These are phyloP conservation scores for Psilanteris sp. DNA, from an alignment of 1,140 invertebrate genomes.

Conservation along the genomic window DNA sequence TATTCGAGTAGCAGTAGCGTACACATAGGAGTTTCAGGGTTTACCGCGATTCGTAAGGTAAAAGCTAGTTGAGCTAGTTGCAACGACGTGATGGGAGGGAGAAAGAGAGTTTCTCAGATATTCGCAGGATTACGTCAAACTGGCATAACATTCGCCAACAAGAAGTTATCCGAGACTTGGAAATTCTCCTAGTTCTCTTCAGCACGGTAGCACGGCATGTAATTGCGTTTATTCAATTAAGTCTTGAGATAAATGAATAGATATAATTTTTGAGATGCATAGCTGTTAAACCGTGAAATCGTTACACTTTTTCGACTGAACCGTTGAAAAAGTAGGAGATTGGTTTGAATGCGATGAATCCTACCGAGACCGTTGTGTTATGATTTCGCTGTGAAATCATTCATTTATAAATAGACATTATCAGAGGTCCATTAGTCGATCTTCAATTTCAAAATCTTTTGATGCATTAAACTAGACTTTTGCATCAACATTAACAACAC, in stretches of 20 bases:
- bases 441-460: constrained; percentile 38
- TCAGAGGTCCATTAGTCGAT: constrained; percentile 35
- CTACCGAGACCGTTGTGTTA: no score
- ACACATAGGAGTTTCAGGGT: constrained; percentile 62
- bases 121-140: constrained; percentile 71
- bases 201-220: constrained; percentile 41
- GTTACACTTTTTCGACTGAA: no score
- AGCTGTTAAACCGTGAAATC: no score
- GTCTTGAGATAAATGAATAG: constrained; percentile 13
- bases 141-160: constrained; percentile 66
- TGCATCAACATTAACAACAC: constrained; percentile 10
- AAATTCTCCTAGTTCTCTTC: constrained; percentile 65
- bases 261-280: background rate
- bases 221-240: constrained; percentile 62
- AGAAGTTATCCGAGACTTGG: constrained; percentile 67
- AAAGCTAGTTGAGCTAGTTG: constrained; percentile 46
- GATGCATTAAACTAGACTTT: constrained; percentile 29
- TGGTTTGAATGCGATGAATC: no score
- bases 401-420: constrained; percentile 23
- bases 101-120: constrained; percentile 57
- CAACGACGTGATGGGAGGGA: constrained; percentile 30
- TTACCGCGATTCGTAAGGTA: constrained; percentile 67
- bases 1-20: constrained; percentile 69
- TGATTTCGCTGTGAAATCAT: no score
- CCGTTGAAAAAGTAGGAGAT: no score